Conservation (phyloP, 2,113 vertebrate genomes). For the Carassius auratus region DNA sequence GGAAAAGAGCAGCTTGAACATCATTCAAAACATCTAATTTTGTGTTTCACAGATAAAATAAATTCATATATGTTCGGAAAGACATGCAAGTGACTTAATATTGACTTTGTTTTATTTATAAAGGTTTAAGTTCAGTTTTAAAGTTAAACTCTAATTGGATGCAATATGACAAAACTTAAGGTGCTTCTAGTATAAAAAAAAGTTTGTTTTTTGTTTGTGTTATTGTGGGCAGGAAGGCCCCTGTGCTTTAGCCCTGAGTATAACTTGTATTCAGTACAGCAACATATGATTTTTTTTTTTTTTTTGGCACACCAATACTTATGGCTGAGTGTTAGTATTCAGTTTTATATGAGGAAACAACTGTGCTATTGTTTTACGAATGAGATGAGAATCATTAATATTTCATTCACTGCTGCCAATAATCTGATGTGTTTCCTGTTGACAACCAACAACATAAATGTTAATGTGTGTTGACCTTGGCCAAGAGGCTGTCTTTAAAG, state of each 20-base stretch:
- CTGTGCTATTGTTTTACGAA: conserved; percentile 48
- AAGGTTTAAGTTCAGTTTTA: too few relatives aligned
- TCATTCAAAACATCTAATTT: too few relatives aligned
- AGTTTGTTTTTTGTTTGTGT: conserved; percentile 14
- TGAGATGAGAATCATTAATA: conserved; percentile 59
- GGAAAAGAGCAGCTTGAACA: too few relatives aligned
- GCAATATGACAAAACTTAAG: too few relatives aligned
- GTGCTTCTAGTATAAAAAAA: neutral
- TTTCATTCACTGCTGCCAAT: conserved; percentile 56
- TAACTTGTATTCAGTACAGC: conserved; percentile 27
- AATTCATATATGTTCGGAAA: too few relatives aligned
- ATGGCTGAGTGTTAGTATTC: conserved; percentile 47
- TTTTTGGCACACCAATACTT: conserved; percentile 44
- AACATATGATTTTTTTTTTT: neutral
- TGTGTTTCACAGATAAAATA: too few relatives aligned
- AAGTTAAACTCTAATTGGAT: too few relatives aligned
- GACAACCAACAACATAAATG: conserved; percentile 60
- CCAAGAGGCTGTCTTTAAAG: conserved; percentile 43
- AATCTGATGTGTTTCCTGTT: conserved; percentile 47
- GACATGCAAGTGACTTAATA: too few relatives aligned
- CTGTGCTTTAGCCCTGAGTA: neutral
- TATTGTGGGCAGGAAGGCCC: neutral
- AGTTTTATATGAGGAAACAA: conserved; percentile 46
- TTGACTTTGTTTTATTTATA: too few relatives aligned
- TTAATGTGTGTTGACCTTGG: conserved; percentile 59